A percentile compares a stretch with the other conserved stretches of the same genome.
phyloP scores from a whole-genome alignment of 1,140 invertebrate genomes.

The Drosophila lacertosa region DNA sequence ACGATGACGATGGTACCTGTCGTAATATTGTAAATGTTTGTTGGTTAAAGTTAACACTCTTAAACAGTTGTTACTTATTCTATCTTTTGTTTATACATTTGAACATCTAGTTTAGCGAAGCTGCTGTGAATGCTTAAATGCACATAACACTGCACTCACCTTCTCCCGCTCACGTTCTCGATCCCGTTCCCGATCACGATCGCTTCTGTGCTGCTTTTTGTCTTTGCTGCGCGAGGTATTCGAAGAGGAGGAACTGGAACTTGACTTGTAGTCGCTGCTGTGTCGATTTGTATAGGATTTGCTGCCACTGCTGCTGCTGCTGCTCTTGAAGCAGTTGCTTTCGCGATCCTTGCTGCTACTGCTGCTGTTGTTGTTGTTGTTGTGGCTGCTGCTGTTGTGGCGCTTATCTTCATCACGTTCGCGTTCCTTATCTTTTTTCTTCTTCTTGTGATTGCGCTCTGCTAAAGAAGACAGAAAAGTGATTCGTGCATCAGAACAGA shows the following conservation, averaged over 20 bases:
- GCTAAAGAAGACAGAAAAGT: conserved; percentile 24
- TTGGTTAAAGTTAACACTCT: neutral
- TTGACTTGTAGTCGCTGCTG: conserved; percentile 44
- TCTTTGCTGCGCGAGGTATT: conserved; percentile 59
- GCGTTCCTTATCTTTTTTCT: conserved; percentile 78
- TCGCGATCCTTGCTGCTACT: conserved; percentile 39
- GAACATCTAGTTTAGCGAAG: too few species aligned
- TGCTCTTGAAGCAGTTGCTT: conserved; percentile 32
- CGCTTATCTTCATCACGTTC: conserved; percentile 70
- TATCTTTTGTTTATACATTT: too few species aligned
- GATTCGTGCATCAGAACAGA: too few species aligned
- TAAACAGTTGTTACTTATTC: too few species aligned
- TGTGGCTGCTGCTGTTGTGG: conserved; percentile 36
- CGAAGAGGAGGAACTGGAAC: conserved; percentile 54
- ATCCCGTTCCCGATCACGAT: conserved; percentile 52
- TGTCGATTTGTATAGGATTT: conserved; percentile 52
- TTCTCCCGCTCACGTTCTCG: conserved; percentile 52
- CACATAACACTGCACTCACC: conserved; percentile 29
- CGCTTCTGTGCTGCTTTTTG: conserved; percentile 65
- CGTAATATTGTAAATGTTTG: conserved; percentile 10
- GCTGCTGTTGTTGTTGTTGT: conserved; percentile 24
- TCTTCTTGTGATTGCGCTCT: conserved; percentile 74
- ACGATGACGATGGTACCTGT: conserved; percentile 63
- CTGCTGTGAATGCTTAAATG: too few species aligned
- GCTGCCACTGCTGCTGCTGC: conserved; percentile 25